Base-by-base conservation (phyloP, 2,113 vertebrate genomes). In the Oncorhynchus kisutch region DNA sequence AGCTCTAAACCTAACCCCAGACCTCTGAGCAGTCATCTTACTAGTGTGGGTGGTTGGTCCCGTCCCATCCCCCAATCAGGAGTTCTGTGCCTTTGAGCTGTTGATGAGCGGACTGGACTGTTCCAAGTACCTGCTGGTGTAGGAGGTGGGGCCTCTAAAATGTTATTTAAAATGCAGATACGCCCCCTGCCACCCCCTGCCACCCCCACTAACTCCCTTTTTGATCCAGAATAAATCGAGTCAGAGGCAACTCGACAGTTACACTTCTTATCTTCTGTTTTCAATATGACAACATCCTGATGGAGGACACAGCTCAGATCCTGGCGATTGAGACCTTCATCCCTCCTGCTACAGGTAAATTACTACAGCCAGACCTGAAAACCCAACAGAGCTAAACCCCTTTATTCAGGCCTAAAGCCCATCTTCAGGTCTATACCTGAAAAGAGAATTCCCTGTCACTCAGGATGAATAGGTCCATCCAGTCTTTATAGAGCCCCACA, bases 261-360 rank as follows among this genome's bases (percentile, higher is more conserved):
- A 54, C 1, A 5, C 51, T 24, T 75, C 9, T 60, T 70, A 9
- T 45, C 39, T 39, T 39, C 66, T 62, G 59, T 62, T 62, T 76
- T 86, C 83, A 99, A 97, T 99, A 99, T 82, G 98, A 99, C 91
- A 99, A 99, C 90, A 99, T 99, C 89, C 90, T 99, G 91, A 99
- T 99, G 98, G 98, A 99, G 87, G 98, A 99, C 82, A 92, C 98
- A 62, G 98, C 97, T 85, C 97, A 99, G 89, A 99, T 99, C 85
- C 93, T 99, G 86, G 98, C 98, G 88, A 99, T 99, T 80, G 98
- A 99, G 93, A 99, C 97, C 25, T 99, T 99, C 88, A 99, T 99
- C 86, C 97, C 97, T 99, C 1, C 93, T 99, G 72, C 89, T 99
- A 67, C 98, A 99, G 96, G 97, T 98, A 92, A 91, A 11, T 6